These are phyloP conservation scores for Deilephila porcellus DNA, from an alignment of 2,888 invertebrate species.

Conservation along the genomic window DNA sequence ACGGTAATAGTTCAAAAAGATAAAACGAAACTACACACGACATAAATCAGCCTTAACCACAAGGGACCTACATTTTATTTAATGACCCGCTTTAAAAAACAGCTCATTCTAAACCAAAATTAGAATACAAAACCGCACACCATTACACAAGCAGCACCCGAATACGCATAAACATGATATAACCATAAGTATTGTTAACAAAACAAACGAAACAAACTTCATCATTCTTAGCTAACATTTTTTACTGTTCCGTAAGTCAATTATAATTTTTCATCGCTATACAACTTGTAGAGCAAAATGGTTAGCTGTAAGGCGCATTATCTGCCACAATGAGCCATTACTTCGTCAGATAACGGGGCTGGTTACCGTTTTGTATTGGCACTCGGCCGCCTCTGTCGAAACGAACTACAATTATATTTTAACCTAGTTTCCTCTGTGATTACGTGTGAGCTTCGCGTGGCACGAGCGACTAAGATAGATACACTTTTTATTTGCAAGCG, in stretches of 20 bases:
- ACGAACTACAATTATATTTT: conserved; percentile 57
- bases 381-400: conserved; percentile 55
- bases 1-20: neutral
- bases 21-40: neutral
- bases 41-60: neutral
- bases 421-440: conserved; percentile 62
- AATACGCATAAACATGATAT: conserved; percentile 5
- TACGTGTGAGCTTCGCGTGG: conserved; percentile 48
- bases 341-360: conserved; percentile 49
- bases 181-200: conserved; percentile 11
- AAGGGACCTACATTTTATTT: neutral
- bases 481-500: neutral
- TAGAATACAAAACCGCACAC: neutral
- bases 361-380: conserved; percentile 58
- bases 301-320: conserved; percentile 27
- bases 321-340: conserved; percentile 23
- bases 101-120: neutral
- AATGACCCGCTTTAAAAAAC: neutral
- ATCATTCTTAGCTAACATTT: conserved; percentile 13
- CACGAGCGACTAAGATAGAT: conserved; percentile 13
- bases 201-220: neutral
- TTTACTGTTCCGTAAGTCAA: conserved; percentile 26
- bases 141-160: conserved; percentile 10
- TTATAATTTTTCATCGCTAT: conserved; percentile 26
- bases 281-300: conserved; percentile 32